A percentile compares a stretch with the other conserved stretches of the same genome.
phyloP scores from a whole-genome alignment of 2,888 invertebrate species.

The Aleiodes alternator region DNA sequence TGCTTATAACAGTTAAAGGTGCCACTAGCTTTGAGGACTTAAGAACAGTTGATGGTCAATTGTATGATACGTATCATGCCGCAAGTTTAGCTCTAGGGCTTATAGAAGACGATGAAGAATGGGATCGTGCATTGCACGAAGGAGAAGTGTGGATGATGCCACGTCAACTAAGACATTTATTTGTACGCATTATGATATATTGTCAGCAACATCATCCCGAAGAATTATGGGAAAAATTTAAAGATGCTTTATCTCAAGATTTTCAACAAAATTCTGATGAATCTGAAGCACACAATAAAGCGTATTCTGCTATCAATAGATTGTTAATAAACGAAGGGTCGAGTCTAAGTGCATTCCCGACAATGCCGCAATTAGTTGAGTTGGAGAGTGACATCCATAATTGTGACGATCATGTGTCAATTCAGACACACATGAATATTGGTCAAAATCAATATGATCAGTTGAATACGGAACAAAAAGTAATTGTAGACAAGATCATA shows the following conservation, averaged over 20 bases:
- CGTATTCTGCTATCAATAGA: constrained; percentile 25
- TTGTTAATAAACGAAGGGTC: no score
- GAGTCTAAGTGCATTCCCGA: no score
- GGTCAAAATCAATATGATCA: constrained; percentile 36
- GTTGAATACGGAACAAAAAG: constrained; percentile 40
- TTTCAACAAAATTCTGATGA: neutral
- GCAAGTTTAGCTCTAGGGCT: constrained; percentile 62
- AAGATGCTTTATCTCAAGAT: constrained; percentile 50
- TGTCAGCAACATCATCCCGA: constrained; percentile 52
- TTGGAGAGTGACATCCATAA: constrained; percentile 20
- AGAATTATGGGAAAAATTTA: constrained; percentile 58
- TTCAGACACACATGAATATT: constrained; percentile 16
- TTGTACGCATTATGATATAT: constrained; percentile 62
- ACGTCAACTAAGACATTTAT: constrained; percentile 62
- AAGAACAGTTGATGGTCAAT: constrained; percentile 58
- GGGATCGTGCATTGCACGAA: constrained; percentile 43
- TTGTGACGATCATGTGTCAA: neutral
- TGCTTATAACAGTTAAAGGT: constrained; percentile 62
- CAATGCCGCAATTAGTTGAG: constrained; percentile 38
- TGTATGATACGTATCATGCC: constrained; percentile 59
- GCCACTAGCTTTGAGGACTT: constrained; percentile 62
- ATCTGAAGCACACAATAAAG: constrained; percentile 5
- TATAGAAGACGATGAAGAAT: constrained; percentile 59
- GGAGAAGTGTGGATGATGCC: constrained; percentile 49
- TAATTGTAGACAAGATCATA: constrained; percentile 2